These are phyloP conservation scores for Poecilia latipinna DNA, from an alignment of 2,113 vertebrate genomes.

Conservation along the genomic window DNA sequence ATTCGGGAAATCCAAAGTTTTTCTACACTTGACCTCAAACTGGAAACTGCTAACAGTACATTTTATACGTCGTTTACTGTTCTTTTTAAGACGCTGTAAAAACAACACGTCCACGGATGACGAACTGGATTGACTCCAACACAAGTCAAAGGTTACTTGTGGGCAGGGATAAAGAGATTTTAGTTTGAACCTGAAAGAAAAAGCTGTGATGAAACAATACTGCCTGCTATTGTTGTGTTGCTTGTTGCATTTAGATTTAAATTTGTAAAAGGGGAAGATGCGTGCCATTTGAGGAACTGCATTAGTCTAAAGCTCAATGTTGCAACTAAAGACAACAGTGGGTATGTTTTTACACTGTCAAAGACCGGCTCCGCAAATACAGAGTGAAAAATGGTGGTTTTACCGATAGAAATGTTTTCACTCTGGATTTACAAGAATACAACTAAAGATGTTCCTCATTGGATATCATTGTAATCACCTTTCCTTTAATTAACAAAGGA, in stretches of 20 bases:
- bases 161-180: not conserved
- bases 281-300: slow-evolving; percentile 34
- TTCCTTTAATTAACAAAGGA: not conserved
- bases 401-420: not conserved
- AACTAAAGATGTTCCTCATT: not conserved
- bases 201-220: not conserved
- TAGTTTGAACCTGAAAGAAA: not conserved
- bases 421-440: not conserved
- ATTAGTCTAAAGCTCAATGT: not conserved
- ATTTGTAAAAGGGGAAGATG: slow-evolving; percentile 27
- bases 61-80: not conserved
- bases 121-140: not conserved
- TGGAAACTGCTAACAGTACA: no score
- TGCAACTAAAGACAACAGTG: not conserved
- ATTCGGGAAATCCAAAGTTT: no score
- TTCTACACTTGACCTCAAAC: no score
- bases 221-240: not conserved
- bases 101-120: not conserved
- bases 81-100: not conserved
- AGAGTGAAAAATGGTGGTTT: no score
- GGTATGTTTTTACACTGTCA: not conserved
- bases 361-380: not conserved
- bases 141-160: not conserved
- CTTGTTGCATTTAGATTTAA: not conserved
- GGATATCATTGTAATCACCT: not conserved